phyloP scores from a whole-genome alignment of 2,113 vertebrate species.

The Odocoileus virginianus region DNA sequence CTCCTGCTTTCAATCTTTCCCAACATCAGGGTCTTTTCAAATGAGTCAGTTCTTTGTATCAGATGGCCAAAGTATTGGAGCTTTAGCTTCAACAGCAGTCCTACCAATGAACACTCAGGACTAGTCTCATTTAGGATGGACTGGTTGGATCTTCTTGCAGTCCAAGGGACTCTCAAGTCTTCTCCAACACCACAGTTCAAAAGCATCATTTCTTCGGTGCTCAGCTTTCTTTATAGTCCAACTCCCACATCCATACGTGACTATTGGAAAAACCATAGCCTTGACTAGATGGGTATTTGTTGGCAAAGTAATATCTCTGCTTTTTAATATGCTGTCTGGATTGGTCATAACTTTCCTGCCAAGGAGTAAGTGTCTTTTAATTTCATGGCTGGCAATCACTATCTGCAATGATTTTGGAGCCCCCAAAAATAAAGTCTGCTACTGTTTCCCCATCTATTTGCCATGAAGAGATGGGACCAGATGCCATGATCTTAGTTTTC shows the following conservation, averaged over 20 bases:
- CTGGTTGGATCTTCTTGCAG: not conserved
- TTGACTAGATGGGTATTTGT: not conserved
- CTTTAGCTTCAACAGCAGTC: not conserved
- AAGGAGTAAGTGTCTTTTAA: not conserved
- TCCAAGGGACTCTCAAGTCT: not conserved
- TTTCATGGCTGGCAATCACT: not conserved
- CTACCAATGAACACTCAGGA: not conserved
- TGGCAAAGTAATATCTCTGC: not conserved
- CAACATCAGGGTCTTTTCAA: not conserved
- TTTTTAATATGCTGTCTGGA: not conserved
- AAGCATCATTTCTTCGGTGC: fast-evolving
- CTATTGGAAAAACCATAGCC: not conserved
- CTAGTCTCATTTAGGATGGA: not conserved
- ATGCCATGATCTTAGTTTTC: not conserved
- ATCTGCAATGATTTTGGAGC: not conserved
- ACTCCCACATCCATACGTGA: not conserved
- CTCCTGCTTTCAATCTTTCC: fast-evolving
- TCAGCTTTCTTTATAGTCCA: not conserved
- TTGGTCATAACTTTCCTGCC: not conserved
- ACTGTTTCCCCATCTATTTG: not conserved
- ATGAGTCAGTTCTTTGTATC: not conserved
- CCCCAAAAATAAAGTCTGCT: not conserved
- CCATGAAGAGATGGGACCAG: not conserved
- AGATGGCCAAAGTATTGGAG: not conserved
- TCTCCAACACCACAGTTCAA: not conserved